Evolutionary conservation across 2,888 invertebrate genomes (phyloP), one percentile per base, ranked within the genome.

Genomic region (Electrophaes corylata): DNA sequence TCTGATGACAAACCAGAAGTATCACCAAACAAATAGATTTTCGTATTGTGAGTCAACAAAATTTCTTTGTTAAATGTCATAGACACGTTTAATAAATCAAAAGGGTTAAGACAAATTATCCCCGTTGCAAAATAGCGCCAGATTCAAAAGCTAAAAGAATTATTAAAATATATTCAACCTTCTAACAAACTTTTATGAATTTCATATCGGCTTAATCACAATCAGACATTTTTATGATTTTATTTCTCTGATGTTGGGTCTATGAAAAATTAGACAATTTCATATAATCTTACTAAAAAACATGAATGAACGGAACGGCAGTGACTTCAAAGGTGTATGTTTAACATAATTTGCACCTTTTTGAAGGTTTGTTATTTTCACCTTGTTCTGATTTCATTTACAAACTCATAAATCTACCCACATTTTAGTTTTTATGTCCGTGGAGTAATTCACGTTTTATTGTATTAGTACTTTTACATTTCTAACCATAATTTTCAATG

Each of bases 191-290:
- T 16, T 33, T 14, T 44, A 48, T 0, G 4, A 48, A 39, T 4
- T 18, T 26, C 23, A 23, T 16, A 41, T 37, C 11, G 51, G 8
- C n/a, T 43, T 33, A 33, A 49, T 58, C 48, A 49, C 14, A 46
- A 45, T 58, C 23, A 47, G 3, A 48, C 31, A 19, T 46, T 43
- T 12, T 37, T n/a, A 46, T 26, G 46, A 44, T 29, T 19, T 2
- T 31, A 23, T 44, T 29, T 23, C 14, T 53, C 4, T 53, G 53
- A 49, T 44, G 52, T 52, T 26, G 0, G 4, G 8, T 29, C 8
- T 41, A 51, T 26, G 57, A 57, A 8, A 47, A 41, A 51, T 45
- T 19, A 14, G 46, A 49, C 44, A 26, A 1, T 29, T 19, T 5
- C 14, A 29, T 20, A 19, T 19, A 5, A 3, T n/a, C n/a, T n/a